Conservation (phyloP, 2,113 vertebrate species). For the Epinephelus moara region DNA sequence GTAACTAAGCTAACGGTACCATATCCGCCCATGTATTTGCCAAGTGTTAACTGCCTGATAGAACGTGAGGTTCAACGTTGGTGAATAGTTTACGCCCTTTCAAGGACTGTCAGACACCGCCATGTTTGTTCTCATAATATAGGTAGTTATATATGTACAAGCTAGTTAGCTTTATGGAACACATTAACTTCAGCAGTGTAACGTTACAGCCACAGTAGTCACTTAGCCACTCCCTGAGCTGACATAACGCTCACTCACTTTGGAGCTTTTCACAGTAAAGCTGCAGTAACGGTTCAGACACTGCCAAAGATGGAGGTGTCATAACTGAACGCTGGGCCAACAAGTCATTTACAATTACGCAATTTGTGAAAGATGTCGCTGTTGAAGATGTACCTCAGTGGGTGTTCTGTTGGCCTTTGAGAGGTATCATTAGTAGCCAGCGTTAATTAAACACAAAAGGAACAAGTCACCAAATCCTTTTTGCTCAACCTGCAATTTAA, state of each 20-base stretch:
- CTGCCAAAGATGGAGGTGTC: fast-evolving
- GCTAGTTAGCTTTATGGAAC: not conserved
- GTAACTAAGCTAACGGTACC: conserved; percentile 60
- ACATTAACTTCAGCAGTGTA: not conserved
- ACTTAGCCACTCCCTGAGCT: conserved; percentile 39
- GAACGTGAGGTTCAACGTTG: too few species aligned
- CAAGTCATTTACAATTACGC: not conserved
- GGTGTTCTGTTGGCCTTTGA: not conserved
- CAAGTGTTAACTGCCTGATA: not conserved
- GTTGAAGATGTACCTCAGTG: not conserved
- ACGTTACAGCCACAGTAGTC: not conserved
- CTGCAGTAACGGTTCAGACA: conserved; percentile 8
- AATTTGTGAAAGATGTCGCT: not conserved
- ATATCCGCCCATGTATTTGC: not conserved
- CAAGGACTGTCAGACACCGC: not conserved
- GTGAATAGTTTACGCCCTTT: not conserved
- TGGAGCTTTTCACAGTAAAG: not conserved
- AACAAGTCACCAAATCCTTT: too few species aligned
- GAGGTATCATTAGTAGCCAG: not conserved
- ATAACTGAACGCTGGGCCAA: not conserved
- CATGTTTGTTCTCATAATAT: not conserved
- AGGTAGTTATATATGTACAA: not conserved
- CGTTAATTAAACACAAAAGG: not conserved
- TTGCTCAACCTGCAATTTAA: too few species aligned
- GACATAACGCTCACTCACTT: not conserved